These are phyloP conservation scores for Ophthalmotilapia sp. DNA, from an alignment of 2,113 vertebrate species.

Conservation along the genomic window DNA sequence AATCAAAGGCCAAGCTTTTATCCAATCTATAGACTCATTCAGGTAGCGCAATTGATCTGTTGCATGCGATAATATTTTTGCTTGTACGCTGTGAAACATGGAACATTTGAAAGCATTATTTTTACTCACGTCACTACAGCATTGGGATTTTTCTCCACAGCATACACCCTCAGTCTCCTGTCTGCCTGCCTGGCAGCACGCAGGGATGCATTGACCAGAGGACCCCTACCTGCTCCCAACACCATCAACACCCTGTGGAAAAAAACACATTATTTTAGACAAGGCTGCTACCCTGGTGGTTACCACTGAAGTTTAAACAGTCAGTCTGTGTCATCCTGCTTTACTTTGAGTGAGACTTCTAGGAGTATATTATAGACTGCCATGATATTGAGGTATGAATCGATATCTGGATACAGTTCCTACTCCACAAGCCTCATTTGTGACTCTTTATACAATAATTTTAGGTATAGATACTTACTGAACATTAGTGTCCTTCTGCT, in stretches of 20 bases:
- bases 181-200: constrained; percentile 82
- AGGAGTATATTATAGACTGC: accelerated
- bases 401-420: neutral
- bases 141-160: constrained; percentile 91
- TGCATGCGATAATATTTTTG: neutral
- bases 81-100: neutral
- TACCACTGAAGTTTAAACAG: neutral
- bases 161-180: constrained; percentile 80
- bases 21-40: neutral
- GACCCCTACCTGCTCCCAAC: constrained; percentile 86
- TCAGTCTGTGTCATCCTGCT: neutral
- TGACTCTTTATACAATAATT: neutral
- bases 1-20: neutral
- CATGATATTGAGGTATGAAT: neutral
- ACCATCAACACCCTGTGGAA: constrained; percentile 83
- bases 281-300: neutral
- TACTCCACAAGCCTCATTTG: neutral
- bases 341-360: neutral
- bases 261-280: neutral
- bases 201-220: constrained; percentile 85
- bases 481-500: constrained; percentile 82
- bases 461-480: constrained; percentile 74
- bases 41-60: neutral
- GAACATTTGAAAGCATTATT: neutral
- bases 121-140: constrained; percentile 85